phyloP scores from a whole-genome alignment of 2,888 invertebrate species.

The Erebia aethiops region DNA sequence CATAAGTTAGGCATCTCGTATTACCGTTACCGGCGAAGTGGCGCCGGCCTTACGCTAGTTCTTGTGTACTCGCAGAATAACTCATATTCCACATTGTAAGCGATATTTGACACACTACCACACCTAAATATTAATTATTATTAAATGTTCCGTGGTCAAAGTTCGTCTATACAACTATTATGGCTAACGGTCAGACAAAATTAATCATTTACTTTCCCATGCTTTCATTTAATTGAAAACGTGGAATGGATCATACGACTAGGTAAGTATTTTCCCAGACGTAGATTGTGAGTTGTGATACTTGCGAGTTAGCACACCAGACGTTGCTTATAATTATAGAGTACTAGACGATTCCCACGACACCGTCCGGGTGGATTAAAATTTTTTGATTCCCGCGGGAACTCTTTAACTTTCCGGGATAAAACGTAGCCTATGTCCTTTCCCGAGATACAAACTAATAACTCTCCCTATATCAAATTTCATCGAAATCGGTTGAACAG shows the following conservation, averaged over 20 bases:
- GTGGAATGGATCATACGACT: neutral
- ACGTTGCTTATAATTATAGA: too few relatives aligned
- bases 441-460: too few relatives aligned
- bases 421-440: too few relatives aligned
- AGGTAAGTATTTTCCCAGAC: neutral
- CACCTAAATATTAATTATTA: constrained; percentile 32
- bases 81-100: constrained; percentile 41
- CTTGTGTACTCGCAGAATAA: constrained; percentile 39
- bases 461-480: too few relatives aligned
- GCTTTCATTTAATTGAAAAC: neutral
- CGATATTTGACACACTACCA: constrained; percentile 30
- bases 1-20: constrained; percentile 73
- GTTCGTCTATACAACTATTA: constrained; percentile 18
- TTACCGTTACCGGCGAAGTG: constrained; percentile 75
- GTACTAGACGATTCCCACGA: too few relatives aligned
- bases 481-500: too few relatives aligned
- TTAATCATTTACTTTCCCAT: constrained; percentile 11
- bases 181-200: neutral
- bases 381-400: too few relatives aligned
- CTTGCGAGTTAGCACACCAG: too few relatives aligned
- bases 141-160: constrained; percentile 29
- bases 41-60: constrained; percentile 59
- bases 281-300: neutral
- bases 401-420: too few relatives aligned
- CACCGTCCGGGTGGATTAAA: too few relatives aligned